Base-by-base conservation (phyloP, 1,140 invertebrate genomes). In the Papilio dardanus region DNA sequence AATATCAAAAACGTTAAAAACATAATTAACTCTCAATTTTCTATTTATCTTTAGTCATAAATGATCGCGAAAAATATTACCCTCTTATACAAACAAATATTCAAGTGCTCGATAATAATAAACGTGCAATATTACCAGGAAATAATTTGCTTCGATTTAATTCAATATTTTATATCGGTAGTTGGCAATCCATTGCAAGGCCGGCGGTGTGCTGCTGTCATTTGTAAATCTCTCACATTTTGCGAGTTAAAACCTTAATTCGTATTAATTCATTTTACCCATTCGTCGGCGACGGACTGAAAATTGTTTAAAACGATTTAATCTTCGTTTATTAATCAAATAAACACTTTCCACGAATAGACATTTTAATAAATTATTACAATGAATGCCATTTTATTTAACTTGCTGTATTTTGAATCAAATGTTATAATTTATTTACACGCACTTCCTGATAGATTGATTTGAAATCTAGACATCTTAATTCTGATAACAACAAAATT, bases 191-290 rank as follows among this genome's bases (percentile, higher is more conserved):
- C 50, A 54, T 21, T 8, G 50, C 19, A 54, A 7, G 42, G 5
- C 21, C 16, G 21, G 50, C 50, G 50, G 19, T 24, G 21, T 14
- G 50, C 46, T 54, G 46, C 50, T 24, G 7, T 24, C 50, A 54
- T 54, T 54, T 54, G 50, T 54, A 21, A 54, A 54, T 21, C 50
- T 24, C 50, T 54, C 50, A 54, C 50, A 54, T 54, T 54, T 54
- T 54, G 21, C 50, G 50, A 54, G 21, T 54, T 54, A 28, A 54
- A 54, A 54, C 50, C 50, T 54, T 54, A 54, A 54, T 54, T 54
- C 21, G 50, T 54, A 24, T 24, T 54, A 54, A 54, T 54, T 54
- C 50, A 54, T 54, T 54, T 54, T 7, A 7, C 0, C 50, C 50
- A 24, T 54, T 54, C 21, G 19, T 21, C 14, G 8, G 19, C 50